phyloP scores from a whole-genome alignment of 2,888 invertebrate species.

The Byasa hedistus region DNA sequence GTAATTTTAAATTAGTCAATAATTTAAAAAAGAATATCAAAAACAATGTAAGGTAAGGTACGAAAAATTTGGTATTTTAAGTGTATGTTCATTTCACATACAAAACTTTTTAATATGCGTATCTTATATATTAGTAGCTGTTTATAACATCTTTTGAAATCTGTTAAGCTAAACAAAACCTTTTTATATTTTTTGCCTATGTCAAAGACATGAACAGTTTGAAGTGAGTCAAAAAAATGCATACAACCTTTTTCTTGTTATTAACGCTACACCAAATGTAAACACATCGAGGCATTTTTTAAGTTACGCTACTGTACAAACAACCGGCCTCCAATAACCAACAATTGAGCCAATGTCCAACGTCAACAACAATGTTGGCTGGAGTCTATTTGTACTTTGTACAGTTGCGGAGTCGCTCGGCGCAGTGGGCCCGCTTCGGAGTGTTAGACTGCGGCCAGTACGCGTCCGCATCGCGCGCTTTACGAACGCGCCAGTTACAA shows the following conservation, averaged over 20 bases:
- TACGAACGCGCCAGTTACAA: conserved; percentile 15
- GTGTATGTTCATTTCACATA: no score
- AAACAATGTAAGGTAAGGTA: no score
- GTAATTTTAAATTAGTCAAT: no score
- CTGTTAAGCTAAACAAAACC: no score
- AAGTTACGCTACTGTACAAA: conserved; percentile 6
- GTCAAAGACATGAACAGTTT: not conserved
- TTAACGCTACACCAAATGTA: not conserved
- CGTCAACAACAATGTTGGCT: conserved; percentile 24
- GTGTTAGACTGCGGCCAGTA: conserved; percentile 23
- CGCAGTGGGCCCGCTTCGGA: conserved; percentile 10
- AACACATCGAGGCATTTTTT: not conserved
- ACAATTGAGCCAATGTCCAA: conserved; percentile 18
- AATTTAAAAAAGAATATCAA: no score
- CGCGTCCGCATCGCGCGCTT: conserved; percentile 28
- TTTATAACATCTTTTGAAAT: no score
- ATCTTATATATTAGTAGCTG: no score
- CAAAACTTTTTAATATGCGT: no score
- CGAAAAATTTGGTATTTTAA: no score
- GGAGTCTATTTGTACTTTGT: conserved; percentile 24
- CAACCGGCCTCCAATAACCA: conserved; percentile 4
- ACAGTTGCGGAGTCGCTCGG: conserved; percentile 16
- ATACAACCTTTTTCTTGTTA: not conserved
- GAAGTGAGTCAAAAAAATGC: not conserved
- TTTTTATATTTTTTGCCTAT: no score